Conservation (phyloP, 2,797 vertebrate genomes). For the Sebastes cheni region DNA sequence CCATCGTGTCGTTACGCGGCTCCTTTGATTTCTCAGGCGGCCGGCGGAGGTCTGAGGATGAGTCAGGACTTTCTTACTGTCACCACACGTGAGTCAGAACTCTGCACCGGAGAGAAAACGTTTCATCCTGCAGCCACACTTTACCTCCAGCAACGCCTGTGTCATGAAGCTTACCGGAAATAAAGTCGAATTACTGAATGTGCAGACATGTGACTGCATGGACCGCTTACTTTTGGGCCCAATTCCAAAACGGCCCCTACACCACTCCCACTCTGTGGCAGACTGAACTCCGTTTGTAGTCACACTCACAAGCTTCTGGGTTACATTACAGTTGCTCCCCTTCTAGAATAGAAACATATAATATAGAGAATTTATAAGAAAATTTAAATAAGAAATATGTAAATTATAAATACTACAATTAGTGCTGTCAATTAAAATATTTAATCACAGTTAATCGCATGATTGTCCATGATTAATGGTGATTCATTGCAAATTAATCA, state of each 20-base stretch:
- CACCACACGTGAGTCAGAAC: conserved; percentile 39
- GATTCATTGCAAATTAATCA: not conserved
- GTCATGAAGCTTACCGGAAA: not conserved
- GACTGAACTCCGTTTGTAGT: not conserved
- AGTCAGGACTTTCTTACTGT: conserved; percentile 52
- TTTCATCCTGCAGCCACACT: not conserved
- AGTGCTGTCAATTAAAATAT: not conserved
- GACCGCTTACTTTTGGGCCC: not conserved
- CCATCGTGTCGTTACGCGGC: not conserved
- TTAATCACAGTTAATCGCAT: not conserved
- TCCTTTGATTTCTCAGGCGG: conserved; percentile 14
- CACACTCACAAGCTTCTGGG: not conserved
- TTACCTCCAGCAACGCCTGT: not conserved
- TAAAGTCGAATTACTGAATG: not conserved
- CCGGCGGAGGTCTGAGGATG: conserved; percentile 19
- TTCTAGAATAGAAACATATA: not conserved
- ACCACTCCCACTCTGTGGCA: not conserved
- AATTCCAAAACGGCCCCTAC: not conserved
- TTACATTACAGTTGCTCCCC: not conserved
- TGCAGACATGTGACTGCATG: conserved; percentile 6
- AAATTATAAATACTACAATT: not conserved
- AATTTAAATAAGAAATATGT: not conserved
- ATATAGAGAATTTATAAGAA: not conserved
- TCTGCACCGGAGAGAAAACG: not conserved
- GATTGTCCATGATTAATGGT: not conserved